Evolutionary conservation across 2,113 vertebrate genomes (phyloP), one percentile per base, ranked within the genome.

Genomic region (Larimichthys polyactis): DNA sequence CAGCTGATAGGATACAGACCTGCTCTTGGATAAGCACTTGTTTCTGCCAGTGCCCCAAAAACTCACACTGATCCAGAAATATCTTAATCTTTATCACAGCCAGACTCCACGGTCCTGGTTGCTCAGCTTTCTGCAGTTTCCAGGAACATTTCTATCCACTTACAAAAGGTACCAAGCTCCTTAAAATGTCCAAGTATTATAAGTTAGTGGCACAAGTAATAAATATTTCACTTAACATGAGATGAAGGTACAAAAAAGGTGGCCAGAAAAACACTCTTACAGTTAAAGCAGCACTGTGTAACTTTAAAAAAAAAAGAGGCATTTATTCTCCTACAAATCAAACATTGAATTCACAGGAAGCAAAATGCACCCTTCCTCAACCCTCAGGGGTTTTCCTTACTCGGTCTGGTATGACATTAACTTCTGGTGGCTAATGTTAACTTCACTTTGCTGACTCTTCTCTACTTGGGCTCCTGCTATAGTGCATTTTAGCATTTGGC

Each of bases 1-100:
- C 67, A 67, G 66, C 75, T 78, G 90, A 93, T 71, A 79, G 67
- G 67, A 73, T 3, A 29, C 84, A 86, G 80, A 58, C 63, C 79
- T 54, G 81, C 57, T 46, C 65, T 48, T 55, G 24, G 78, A 82
- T 81, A 76, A 86, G 74, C 59, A 71, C 48, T 64, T 83, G 32
- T 71, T 54, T 70, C 82, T 82, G 69, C 48, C 83, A 59, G 58
- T 69, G 48, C 55, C 52, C 59, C 48, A 44, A 89, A 87, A 85
- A 84, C 48, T 79, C 79, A 77, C 54, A 27, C 49, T 49, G 55
- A 80, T 69, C 75, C 79, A 79, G 46, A 77, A 65, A 84, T 79
- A 80, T 71, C 78, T 59, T 70, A 4, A n/a, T 59, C 22, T 64
- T 54, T 78, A 62, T 90, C 73, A 63, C 1, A 1, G 9, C 20